These are phyloP conservation scores for Listronotus oregonensis DNA, from an alignment of 1,140 invertebrate genomes.

Conservation along the genomic window DNA sequence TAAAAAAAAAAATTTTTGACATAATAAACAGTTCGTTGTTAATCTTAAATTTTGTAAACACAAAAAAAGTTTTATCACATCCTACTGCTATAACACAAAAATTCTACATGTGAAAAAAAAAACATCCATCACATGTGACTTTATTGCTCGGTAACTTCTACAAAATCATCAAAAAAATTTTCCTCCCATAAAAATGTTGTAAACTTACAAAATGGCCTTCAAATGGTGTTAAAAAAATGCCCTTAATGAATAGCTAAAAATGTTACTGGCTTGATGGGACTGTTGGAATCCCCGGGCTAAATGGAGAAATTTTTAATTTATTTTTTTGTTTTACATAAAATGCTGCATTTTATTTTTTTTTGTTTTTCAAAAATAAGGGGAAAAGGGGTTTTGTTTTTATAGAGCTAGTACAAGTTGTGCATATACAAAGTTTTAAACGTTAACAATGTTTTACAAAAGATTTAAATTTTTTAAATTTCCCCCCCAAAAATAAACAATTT, in stretches of 20 bases:
- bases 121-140: constrained; percentile 5
- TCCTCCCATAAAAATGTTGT: constrained; percentile 29
- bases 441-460: no score
- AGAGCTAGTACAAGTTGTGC: no score
- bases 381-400: no score
- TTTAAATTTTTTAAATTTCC: no score
- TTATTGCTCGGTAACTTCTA: constrained; percentile 19
- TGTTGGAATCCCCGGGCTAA: constrained; percentile 11
- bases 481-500: no score
- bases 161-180: constrained; percentile 24
- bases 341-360: no score
- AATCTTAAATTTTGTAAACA: constrained; percentile 2
- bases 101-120: constrained; percentile 1
- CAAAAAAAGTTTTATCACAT: constrained; percentile 9
- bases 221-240: constrained; percentile 23
- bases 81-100: constrained; percentile 2
- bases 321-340: no score
- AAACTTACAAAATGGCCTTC: constrained; percentile 19
- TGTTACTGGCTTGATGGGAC: constrained; percentile 21
- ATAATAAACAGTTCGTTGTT: no score
- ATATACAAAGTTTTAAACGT: no score
- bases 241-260: constrained; percentile 23
- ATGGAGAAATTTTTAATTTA: neutral
- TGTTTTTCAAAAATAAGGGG: no score
- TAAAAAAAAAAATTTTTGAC: no score